Conservation (phyloP, 2,113 vertebrate genomes). For the Tauraco erythrolophus region DNA sequence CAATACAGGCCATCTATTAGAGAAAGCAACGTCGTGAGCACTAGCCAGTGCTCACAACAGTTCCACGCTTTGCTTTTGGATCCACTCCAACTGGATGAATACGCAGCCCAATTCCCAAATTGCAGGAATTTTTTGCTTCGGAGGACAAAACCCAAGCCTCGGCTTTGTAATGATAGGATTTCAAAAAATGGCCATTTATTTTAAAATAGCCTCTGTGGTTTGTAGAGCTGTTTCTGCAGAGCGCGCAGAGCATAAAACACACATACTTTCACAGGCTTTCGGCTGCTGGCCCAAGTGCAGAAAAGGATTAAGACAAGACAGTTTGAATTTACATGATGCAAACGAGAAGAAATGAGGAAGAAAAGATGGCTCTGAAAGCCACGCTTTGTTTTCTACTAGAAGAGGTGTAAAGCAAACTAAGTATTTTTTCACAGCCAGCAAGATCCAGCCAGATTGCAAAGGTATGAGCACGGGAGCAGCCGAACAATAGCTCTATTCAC, state of each 20-base stretch:
- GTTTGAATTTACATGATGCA: slow-evolving; percentile 5
- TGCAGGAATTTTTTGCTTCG: slow-evolving; percentile 16
- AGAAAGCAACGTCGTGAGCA: not conserved
- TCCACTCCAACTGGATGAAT: slow-evolving; percentile 7
- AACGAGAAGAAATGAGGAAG: not conserved
- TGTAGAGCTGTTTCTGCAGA: not conserved
- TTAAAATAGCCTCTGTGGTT: slow-evolving; percentile 53
- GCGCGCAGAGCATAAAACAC: not conserved
- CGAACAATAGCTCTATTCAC: not conserved
- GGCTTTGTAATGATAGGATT: slow-evolving; percentile 42
- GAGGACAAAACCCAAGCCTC: slow-evolving; percentile 24
- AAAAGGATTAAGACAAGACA: slow-evolving; percentile 24
- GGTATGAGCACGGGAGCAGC: not conserved
- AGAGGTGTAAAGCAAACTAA: not conserved
- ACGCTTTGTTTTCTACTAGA: not conserved
- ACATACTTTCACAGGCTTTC: not conserved
- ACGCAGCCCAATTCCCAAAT: slow-evolving; percentile 28
- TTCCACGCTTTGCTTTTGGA: not conserved
- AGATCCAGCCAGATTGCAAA: not conserved
- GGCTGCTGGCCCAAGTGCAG: not conserved
- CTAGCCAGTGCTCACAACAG: fast-evolving
- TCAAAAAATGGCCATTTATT: slow-evolving; percentile 28
- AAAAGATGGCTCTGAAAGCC: slow-evolving; percentile 10
- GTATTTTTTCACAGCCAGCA: not conserved
- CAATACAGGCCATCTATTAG: not conserved